These are phyloP conservation scores for Entomobrya proxima DNA, from an alignment of 2,888 invertebrate genomes.

Conservation along the genomic window DNA sequence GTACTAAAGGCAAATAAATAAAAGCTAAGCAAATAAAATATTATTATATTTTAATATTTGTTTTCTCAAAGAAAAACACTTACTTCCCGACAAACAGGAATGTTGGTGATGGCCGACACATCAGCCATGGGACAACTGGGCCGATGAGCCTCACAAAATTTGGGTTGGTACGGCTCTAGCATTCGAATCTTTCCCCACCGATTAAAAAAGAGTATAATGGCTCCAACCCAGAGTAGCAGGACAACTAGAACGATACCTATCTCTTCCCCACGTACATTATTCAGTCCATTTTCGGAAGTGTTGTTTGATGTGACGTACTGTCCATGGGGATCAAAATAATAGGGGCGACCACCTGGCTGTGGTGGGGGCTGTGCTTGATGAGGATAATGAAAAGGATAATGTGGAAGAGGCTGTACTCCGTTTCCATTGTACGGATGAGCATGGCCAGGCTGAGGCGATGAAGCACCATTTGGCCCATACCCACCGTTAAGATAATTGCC, in stretches of 20 bases:
- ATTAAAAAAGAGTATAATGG: constrained; percentile 90
- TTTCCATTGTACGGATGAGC: constrained; percentile 15
- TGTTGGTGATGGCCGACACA: constrained; percentile 69
- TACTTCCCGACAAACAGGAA: constrained; percentile 68
- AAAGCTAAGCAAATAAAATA: neutral
- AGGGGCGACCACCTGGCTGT: constrained; percentile 1
- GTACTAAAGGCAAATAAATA: neutral
- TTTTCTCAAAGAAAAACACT: neutral
- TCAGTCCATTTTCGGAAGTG: constrained; percentile 56
- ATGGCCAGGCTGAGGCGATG: constrained; percentile 6
- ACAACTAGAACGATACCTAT: constrained; percentile 90
- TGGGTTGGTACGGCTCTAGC: constrained; percentile 93
- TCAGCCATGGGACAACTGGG: constrained; percentile 81
- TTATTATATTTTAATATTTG: neutral
- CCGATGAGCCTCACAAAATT: constrained; percentile 89
- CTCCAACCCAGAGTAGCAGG: constrained; percentile 90
- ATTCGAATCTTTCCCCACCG: constrained; percentile 96
- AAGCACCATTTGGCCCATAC: neutral
- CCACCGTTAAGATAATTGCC: constrained; percentile 28
- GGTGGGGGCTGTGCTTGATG: neutral
- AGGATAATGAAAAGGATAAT: constrained; percentile 19
- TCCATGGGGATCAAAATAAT: constrained; percentile 50
- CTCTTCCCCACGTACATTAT: constrained; percentile 90
- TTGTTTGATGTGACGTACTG: constrained; percentile 37
- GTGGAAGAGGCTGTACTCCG: constrained; percentile 17